Evolutionary conservation across 1,140 invertebrate genomes (phyloP), one percentile per base, ranked within the genome.

Genomic region (Eumaeus atala): DNA sequence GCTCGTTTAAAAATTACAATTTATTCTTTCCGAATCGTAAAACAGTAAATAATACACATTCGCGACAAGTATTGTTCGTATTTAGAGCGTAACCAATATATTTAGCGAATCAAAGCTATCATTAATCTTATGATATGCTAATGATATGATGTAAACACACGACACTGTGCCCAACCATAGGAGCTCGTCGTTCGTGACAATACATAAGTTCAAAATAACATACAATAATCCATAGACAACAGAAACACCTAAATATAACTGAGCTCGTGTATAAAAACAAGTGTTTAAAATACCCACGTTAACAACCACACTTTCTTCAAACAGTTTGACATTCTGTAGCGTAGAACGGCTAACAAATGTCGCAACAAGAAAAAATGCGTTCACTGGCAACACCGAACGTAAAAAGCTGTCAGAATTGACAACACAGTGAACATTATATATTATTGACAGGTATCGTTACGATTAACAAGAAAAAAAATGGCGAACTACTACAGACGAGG

Each of bases 81-180:
- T 33, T 16, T n/a, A 28, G 11, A 33, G 38, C 38, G 34, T 53
- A 44, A 53, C 14, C 28, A 40, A 47, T 36, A 34, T 51, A 18
- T 50, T 37, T 36, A 6, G 34, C 34, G 34, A 51, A 48, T 21
- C 44, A 21, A 48, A 48, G 18, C 47, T 28, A 12, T 21, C 14
- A 17, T 44, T 44, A 14, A 74, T 42, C 70, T 71, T 78, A 81
- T 81, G 74, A 79, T 83, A 84, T 78, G 76, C 74, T 82, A 78
- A 80, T 79, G 78, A 85, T 84, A 82, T 85, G 78, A 85, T 81
- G 80, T 64, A 84, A 84, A 84, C 77, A 73, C 74, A 44, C 6
- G 21, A 2, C 83, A 80, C 73, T 75, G 74, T 77, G 79, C 72
- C 42, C 62, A 73, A 73, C 74, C 73, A 72, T 76, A 82, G 73